Conservation (phyloP, 2,113 vertebrate genomes). For the Pitta sordida region DNA sequence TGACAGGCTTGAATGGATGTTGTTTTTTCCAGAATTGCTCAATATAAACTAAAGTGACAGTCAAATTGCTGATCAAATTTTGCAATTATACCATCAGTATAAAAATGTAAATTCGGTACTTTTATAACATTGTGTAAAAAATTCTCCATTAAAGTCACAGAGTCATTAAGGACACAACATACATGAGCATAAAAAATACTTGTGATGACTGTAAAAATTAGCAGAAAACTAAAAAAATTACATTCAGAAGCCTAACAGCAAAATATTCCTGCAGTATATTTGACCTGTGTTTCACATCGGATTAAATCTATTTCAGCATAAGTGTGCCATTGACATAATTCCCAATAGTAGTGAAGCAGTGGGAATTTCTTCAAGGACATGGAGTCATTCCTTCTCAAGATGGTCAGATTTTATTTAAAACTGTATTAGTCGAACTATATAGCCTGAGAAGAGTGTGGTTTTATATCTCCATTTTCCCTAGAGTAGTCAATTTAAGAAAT, state of each 20-base stretch:
- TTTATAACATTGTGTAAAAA: neutral
- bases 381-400: neutral
- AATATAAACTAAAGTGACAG: slow-evolving; percentile 48
- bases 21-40: slow-evolving; percentile 28
- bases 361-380: neutral
- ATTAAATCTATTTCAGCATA: neutral
- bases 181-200: neutral
- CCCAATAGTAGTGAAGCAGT: neutral
- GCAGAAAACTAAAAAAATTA: neutral
- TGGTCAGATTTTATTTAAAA: neutral
- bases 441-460: neutral
- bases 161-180: neutral
- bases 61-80: slow-evolving; percentile 54
- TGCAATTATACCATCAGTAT: neutral
- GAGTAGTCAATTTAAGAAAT: neutral
- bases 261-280: neutral
- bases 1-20: slow-evolving; percentile 30
- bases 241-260: neutral
- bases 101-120: slow-evolving; percentile 44
- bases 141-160: neutral
- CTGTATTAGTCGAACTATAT: neutral
- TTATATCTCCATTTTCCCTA: neutral
- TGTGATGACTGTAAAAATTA: neutral
- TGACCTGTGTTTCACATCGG: neutral
- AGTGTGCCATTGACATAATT: neutral